Conservation (phyloP, 2,888 invertebrate species). For the Prosapia bicincta region DNA sequence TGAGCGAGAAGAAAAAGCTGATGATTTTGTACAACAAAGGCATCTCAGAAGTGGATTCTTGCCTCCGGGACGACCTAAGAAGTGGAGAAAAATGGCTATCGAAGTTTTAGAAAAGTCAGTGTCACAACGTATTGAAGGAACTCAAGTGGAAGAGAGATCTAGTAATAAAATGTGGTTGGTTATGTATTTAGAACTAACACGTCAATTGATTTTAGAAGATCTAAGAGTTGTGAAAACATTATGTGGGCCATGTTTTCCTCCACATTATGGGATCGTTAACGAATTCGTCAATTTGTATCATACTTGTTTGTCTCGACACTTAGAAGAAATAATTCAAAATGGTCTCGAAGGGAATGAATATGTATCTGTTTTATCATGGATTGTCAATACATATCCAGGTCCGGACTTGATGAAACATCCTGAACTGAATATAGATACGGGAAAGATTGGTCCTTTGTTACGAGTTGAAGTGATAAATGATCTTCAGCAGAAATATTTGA, state of each 20-base stretch:
- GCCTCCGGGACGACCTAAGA: constrained; percentile 91
- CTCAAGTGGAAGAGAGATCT: constrained; percentile 85
- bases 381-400: constrained; percentile 85
- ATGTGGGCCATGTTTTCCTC: constrained; percentile 93
- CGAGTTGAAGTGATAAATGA: constrained; percentile 68
- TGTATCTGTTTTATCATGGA: constrained; percentile 91
- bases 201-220: constrained; percentile 87
- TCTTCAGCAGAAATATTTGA: constrained; percentile 73
- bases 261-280: constrained; percentile 88
- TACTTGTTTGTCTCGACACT: constrained; percentile 73
- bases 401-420: constrained; percentile 84
- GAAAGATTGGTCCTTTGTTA: constrained; percentile 71
- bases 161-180: constrained; percentile 96
- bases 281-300: constrained; percentile 95
- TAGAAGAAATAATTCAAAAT: constrained; percentile 82
- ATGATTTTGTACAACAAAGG: constrained; percentile 72
- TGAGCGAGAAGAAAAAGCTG: constrained; percentile 94
- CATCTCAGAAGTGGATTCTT: constrained; percentile 39
- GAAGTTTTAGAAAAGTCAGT: constrained; percentile 76
- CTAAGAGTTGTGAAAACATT: constrained; percentile 85
- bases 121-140: constrained; percentile 86
- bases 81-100: constrained; percentile 84
- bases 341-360: constrained; percentile 96
- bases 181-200: constrained; percentile 81
- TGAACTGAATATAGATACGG: constrained; percentile 72